Evolutionary conservation across 2,797 vertebrate species (phyloP), one percentile per base, ranked within the genome.

Genomic region (Lycodopsis pacificus): DNA sequence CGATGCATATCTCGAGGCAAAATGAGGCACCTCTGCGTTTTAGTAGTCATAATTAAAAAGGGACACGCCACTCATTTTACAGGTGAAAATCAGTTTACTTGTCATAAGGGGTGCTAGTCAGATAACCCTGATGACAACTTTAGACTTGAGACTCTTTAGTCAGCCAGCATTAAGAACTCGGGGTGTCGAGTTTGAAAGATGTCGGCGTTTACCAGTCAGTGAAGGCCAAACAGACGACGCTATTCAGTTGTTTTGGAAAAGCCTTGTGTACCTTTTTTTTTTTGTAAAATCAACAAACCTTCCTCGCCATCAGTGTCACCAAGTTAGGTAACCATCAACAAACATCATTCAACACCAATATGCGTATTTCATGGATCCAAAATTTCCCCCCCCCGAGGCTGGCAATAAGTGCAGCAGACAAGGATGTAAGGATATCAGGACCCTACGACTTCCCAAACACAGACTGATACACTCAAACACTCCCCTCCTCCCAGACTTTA

Each of bases 401-500:
- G 63, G 19, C 10, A 51, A 38, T 44, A 36, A 15, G 14, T 59
- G 53, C 34, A 25, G 19, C 59, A 63, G 32, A 3, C 19, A 5
- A 27, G 65, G 40, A 70, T 72, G 9, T 63, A 44, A 70, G 54
- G 46, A 77, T 73, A 67, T 40, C 15, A 30, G 54, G 57, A 79
- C 54, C 25, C 68, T 66, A 42, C 30, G 36, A 36, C 34, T 27
- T 19, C 36, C 17, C 54, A 70, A 4, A 65, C 13, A 49, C 49
- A 58, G 40, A 44, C 44, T 46, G 7, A 79, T 30, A 4, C 30
- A 3, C 40, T 59, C 54, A 70, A 4, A 65, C 9, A 5, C 22
- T 40, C 70, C 49, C 73, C 71, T 72, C 74, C 44, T 22, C 42
- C 38, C 57, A 77, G 64, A 86, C 78, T 84, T 81, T 65, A 81